phyloP scores from a whole-genome alignment of 2,113 vertebrate species.

The Engraulis encrasicolus region DNA sequence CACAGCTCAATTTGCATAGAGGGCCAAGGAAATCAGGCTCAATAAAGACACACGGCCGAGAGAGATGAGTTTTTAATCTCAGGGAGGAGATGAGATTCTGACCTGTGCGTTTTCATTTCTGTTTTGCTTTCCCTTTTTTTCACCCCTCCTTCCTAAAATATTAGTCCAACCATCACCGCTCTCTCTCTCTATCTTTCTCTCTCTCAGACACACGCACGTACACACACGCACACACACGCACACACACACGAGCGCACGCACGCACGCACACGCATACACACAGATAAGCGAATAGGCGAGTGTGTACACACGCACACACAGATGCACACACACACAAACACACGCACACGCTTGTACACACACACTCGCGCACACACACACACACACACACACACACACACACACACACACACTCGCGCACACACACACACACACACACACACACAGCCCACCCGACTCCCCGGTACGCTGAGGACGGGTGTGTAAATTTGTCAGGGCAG shows the following conservation, averaged over 20 bases:
- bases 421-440: neutral
- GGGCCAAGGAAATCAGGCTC: conserved; percentile 80
- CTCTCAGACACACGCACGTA: conserved; percentile 27
- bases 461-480: conserved; percentile 78
- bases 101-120: conserved; percentile 79
- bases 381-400: neutral
- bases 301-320: neutral
- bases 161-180: conserved; percentile 9
- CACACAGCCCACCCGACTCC: neutral
- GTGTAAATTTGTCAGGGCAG: conserved; percentile 87
- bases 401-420: neutral
- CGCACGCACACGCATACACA: neutral
- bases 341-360: conserved; percentile 5
- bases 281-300: no score
- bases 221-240: neutral
- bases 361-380: neutral
- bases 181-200: conserved; percentile 24
- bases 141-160: neutral
- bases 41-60: conserved; percentile 77
- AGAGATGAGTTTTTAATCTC: conserved; percentile 98
- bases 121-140: conserved; percentile 50
- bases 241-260: no score
- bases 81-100: conserved; percentile 90
- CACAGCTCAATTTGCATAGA: conserved; percentile 88
- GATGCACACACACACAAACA: neutral